A percentile compares a stretch with the other conserved stretches of the same genome.
phyloP scores from a whole-genome alignment of 2,113 vertebrate species.

The Siphamia tubifer region DNA sequence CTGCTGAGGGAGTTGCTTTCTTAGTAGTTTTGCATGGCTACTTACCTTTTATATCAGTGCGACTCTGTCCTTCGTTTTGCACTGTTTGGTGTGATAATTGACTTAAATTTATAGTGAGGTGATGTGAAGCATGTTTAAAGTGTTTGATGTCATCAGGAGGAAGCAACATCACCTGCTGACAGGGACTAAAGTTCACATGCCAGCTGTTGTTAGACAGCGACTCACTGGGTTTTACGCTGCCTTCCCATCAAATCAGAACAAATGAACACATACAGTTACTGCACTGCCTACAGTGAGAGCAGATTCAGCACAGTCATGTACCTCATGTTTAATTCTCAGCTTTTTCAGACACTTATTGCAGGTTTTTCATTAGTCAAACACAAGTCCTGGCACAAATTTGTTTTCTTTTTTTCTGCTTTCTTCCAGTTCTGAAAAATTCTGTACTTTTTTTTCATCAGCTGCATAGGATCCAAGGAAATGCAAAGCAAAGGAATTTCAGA shows the following conservation, averaged over 20 bases:
- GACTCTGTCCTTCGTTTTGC: conserved; percentile 7
- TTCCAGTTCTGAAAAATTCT: conserved; percentile 32
- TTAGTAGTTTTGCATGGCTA: conserved; percentile 83
- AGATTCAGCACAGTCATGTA: conserved; percentile 14
- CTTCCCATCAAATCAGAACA: conserved; percentile 20
- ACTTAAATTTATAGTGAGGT: conserved; percentile 37
- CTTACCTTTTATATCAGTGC: conserved; percentile 81
- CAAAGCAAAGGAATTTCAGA: conserved; percentile 54
- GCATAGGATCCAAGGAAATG: conserved; percentile 49
- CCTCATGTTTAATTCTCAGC: conserved; percentile 38
- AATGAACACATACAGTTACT: not conserved
- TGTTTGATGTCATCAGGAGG: conserved; percentile 15
- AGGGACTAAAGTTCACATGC: not conserved
- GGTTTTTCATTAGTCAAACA: conserved; percentile 27
- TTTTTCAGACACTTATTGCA: conserved; percentile 29
- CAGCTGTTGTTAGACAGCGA: not conserved
- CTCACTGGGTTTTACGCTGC: conserved; percentile 4
- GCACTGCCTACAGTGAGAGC: conserved; percentile 8
- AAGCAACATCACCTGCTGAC: not conserved
- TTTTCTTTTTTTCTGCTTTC: conserved; percentile 35
- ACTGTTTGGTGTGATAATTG: conserved; percentile 13
- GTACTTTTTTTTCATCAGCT: conserved; percentile 30
- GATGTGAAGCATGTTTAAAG: conserved; percentile 33
- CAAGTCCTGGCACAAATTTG: conserved; percentile 42
- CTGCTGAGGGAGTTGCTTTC: conserved; percentile 24